Base-by-base conservation (phyloP, 2,797 vertebrate genomes). In the Dallia pectoralis region DNA sequence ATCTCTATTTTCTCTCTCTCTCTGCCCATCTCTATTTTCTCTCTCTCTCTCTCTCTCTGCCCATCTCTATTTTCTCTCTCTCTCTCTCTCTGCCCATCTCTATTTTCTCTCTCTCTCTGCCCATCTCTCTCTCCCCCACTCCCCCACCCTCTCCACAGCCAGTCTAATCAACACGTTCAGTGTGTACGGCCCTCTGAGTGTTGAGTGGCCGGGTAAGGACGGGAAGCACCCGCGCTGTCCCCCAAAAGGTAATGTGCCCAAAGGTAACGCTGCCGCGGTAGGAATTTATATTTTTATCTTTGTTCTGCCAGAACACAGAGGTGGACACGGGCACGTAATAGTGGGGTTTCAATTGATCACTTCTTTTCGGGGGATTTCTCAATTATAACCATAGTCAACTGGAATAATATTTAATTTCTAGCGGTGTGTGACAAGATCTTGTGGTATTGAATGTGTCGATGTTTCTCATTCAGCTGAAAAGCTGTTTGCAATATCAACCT, bases 181-280 rank as follows among this genome's bases (percentile, higher is more conserved):
- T 87, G 96, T 95, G 11, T 99, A 98, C 88, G 98, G 97, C 77
- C 95, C 97, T 69, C 90, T 99, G 90, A 96, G 90, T 88, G 98
- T 99, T 87, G 97, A 99, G 90, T 99, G 98, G 98, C 98, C 97
- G 80, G 98, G 98, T 98, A 99, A 99, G 97, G 98, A 99, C 94
- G 97, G 97, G 87, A 99, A 98, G 89, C 97, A 99, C 89, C 97
- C 97, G 71, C 97, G 97, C 93, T 99, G 96, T 91, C 98, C 98
- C 94, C 97, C 98, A 87, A 99, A 99, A 99, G 98, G 98, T 99
- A 99, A 99, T 97, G 96, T 96, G 92, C 97, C 97, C 69, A 99
- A 99, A 99, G 97, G 96, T 98, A 98, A 97, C 91, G 77, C 88
- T 85, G 83, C 92, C 90, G 90, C 93, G 97, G 97, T 99, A 97